Conservation (phyloP, 1,140 invertebrate genomes). For the Brachionus plicatilis region DNA sequence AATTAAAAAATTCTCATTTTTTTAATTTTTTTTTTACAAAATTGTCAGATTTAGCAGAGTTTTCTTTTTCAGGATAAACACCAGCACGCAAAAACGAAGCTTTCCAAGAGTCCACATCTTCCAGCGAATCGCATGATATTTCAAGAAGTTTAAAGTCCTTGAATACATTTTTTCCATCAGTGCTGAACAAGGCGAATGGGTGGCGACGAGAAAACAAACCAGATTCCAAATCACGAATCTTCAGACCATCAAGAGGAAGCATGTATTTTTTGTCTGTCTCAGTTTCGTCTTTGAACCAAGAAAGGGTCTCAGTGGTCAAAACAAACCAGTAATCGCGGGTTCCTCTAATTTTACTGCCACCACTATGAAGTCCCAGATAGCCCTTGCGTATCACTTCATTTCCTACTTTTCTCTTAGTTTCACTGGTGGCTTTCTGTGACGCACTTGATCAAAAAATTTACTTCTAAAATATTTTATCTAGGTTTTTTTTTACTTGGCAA, state of each 20-base stretch:
- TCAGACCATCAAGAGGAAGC: constrained; percentile 91
- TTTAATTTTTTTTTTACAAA: background rate
- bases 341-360: constrained; percentile 50
- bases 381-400: constrained; percentile 95
- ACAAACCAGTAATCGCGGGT: constrained; percentile 98
- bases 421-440: background rate
- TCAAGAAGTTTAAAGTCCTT: constrained; percentile 96
- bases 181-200: constrained; percentile 95
- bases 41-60: constrained; percentile 73
- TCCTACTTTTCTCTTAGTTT: constrained; percentile 70
- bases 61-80: constrained; percentile 94
- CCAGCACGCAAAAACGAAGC: constrained; percentile 96
- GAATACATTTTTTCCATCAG: constrained; percentile 79
- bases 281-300: constrained; percentile 99
- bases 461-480: background rate
- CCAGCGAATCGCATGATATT: constrained; percentile 90
- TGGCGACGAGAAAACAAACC: constrained; percentile 84
- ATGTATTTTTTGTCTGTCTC: constrained; percentile 99
- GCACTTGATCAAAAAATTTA: background rate
- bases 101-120: constrained; percentile 99
- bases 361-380: constrained; percentile 58
- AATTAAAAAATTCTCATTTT: background rate
- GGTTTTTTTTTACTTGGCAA: constrained; percentile 42
- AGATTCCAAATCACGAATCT: constrained; percentile 90
- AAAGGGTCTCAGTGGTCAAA: constrained; percentile 93